Evolutionary conservation across 92 coral and sea anemone species (phyloP).

Genomic region (Epizoanthus ramosus): DNA sequence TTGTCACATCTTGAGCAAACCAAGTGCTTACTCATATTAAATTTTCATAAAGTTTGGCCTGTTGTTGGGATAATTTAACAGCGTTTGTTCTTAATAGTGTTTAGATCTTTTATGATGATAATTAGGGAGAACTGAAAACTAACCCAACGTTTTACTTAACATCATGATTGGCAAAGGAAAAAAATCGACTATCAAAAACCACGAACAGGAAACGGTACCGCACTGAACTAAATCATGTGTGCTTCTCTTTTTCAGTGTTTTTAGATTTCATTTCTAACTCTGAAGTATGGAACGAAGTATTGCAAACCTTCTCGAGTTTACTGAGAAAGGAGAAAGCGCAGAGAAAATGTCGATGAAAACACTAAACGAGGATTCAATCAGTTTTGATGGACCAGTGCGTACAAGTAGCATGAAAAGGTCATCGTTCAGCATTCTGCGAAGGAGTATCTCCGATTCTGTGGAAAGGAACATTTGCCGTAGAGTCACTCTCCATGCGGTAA

Average conservation of each 20-base stretch:
- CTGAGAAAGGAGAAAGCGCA: not conserved
- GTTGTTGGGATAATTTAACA: not conserved
- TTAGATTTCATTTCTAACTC: not conserved
- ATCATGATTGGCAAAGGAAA: not conserved
- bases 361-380: not conserved
- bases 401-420: not conserved
- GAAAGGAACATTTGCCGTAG: conserved; percentile 68
- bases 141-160: not conserved
- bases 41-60: too few species aligned
- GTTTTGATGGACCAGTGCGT: not conserved
- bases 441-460: conserved; percentile 80
- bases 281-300: conserved; percentile 29
- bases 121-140: not conserved
- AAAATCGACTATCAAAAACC: not conserved
- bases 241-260: not conserved
- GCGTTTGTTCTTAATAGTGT: not conserved
- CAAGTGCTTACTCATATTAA: too few species aligned
- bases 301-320: not conserved
- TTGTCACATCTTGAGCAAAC: too few species aligned
- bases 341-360: conserved; percentile 14
- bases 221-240: not conserved
- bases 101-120: conserved; percentile 8
- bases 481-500: conserved; percentile 74
- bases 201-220: not conserved
- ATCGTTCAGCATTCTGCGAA: conserved; percentile 59